Evolutionary conservation across 2,797 vertebrate species (phyloP), one percentile per base, ranked within the genome.

Genomic region (Naso thynnoides): DNA sequence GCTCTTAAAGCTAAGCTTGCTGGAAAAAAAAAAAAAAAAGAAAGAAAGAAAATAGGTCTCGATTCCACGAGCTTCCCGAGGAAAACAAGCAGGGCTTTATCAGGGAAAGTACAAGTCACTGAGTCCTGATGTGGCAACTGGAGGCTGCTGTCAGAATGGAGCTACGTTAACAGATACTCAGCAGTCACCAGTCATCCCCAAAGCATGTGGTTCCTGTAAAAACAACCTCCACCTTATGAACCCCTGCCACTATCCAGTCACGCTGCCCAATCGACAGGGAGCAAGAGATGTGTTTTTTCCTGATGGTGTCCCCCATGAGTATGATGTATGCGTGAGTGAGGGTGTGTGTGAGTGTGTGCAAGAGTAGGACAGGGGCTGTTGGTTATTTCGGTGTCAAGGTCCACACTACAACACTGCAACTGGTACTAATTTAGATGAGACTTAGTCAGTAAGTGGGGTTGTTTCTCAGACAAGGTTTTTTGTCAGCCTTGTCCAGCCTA

Each of bases 141-240:
- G 67, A 85, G 79, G 87, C 58, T 83, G 76, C 77, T 89, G 89
- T 93, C 84, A 88, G 82, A 75, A 79, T 69, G 68, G 71, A 84
- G 78, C 82, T 76, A 80, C 41, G 57, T 86, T 88, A 91, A 90
- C 76, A 91, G 90, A 93, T 86, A 88, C 86, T 88, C 86, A 83
- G 80, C 86, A 91, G 86, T 89, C 86, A 86, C 79, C 79, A 89
- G 83, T 90, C 88, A 89, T 87, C 88, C 79, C 73, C 58, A 9
- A 89, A 90, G 91, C 91, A 92, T 92, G 90, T 93, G 91, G 88
- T 91, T 93, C 88, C 84, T 92, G 90, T 91, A 92, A 93, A 92
- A 91, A 90, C 81, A 88, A 77, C 74, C 82, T 74, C 4, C 13
- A 24, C 47, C 52, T 33, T 61, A 64, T 60, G 77, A 84, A 86